Percentiles rank a stretch among this genome's conserved stretches.
Evolutionary conservation across 1,140 invertebrate species (phyloP).

Genomic region (Drosophila triauraria): DNA sequence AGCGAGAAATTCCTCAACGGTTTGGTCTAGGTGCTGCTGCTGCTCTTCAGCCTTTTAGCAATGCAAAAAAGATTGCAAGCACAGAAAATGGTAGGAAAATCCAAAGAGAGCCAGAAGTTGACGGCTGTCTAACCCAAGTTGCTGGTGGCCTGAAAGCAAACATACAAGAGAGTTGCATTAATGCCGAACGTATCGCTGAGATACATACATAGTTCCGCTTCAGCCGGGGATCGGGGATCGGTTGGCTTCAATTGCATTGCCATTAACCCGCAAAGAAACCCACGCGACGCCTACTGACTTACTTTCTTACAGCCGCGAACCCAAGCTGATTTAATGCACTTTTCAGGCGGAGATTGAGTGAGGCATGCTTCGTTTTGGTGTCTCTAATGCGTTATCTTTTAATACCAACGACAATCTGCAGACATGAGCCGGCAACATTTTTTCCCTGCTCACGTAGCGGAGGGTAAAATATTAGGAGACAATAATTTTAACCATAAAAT

Average conservation of each 20-base stretch:
- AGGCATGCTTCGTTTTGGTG: conserved; percentile 32
- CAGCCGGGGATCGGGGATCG: conserved; percentile 23
- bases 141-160: conserved; percentile 24
- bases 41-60: conserved; percentile 31
- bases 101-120: conserved; percentile 12
- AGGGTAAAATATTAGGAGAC: background rate
- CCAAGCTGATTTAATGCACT: conserved; percentile 55
- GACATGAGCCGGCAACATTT: conserved; percentile 47
- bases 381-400: conserved; percentile 62
- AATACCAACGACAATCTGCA: conserved; percentile 58
- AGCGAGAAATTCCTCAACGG: conserved; percentile 48
- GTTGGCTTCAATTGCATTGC: conserved; percentile 42
- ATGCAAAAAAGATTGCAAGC: conserved; percentile 29
- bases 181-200: conserved; percentile 25
- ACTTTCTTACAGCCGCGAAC: conserved; percentile 46
- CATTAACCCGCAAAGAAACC: conserved; percentile 52
- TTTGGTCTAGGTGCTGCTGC: conserved; percentile 15
- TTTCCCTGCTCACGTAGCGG: background rate
- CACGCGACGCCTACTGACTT: conserved; percentile 59
- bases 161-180: conserved; percentile 47
- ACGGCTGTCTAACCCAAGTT: conserved; percentile 37
- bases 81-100: conserved; percentile 6
- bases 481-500: no score
- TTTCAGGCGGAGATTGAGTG: conserved; percentile 35
- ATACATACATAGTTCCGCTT: conserved; percentile 54